phyloP scores from a whole-genome alignment of 2,888 invertebrate genomes.

The Octonoba sinensis region DNA sequence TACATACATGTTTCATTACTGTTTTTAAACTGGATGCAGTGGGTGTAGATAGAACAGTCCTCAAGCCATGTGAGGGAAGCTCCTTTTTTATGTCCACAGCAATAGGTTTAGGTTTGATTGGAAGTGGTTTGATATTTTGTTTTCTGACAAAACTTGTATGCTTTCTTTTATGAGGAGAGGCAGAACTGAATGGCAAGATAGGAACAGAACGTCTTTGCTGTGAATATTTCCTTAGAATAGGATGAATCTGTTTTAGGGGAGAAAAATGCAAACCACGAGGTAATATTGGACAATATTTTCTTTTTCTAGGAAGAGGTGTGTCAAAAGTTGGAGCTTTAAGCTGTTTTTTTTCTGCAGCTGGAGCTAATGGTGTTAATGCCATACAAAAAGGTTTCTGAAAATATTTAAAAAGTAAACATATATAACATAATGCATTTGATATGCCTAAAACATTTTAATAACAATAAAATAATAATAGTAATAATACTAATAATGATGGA shows the following conservation, averaged over 20 bases:
- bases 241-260: slow-evolving; percentile 58
- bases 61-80: neutral
- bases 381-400: slow-evolving; percentile 28
- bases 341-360: neutral
- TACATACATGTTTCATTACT: too few relatives aligned
- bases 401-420: neutral
- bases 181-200: slow-evolving; percentile 11
- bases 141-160: neutral
- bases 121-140: neutral
- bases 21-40: too few relatives aligned
- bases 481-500: too few relatives aligned
- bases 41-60: too few relatives aligned
- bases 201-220: slow-evolving; percentile 31
- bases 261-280: slow-evolving; percentile 40
- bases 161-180: slow-evolving; percentile 14
- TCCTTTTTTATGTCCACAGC: neutral
- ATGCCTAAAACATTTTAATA: too few relatives aligned
- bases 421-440: neutral
- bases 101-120: slow-evolving; percentile 8
- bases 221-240: slow-evolving; percentile 66
- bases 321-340: neutral
- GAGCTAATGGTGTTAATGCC: slow-evolving; percentile 15
- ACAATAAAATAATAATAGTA: too few relatives aligned
- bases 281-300: slow-evolving; percentile 22
- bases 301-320: neutral